Conservation (phyloP, 1,140 invertebrate species). For the Drosophila kikkawai region DNA sequence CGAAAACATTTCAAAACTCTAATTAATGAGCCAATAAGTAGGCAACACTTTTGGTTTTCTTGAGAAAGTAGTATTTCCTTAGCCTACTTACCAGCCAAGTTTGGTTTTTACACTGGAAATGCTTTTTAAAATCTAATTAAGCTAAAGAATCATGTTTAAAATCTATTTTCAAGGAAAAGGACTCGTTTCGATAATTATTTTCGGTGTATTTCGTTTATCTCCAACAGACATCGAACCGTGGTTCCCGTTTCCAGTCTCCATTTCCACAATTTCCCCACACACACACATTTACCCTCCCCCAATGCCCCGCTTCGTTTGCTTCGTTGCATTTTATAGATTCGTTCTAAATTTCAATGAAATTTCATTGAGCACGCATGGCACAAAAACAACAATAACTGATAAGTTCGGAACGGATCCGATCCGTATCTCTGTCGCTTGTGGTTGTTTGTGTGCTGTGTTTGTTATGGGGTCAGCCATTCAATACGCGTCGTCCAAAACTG, state of each 20-base stretch:
- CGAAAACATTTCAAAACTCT: not conserved
- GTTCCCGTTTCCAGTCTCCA: constrained; percentile 46
- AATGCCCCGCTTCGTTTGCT: constrained; percentile 44
- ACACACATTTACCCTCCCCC: not conserved
- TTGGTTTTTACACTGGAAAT: not conserved
- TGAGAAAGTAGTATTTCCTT: not conserved
- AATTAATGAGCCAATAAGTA: not conserved
- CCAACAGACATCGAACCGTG: constrained; percentile 34
- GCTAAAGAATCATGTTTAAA: not conserved
- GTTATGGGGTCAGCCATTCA: constrained; percentile 72
- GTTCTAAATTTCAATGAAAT: constrained; percentile 83
- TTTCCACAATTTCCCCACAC: constrained; percentile 36
- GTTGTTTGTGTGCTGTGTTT: constrained; percentile 37
- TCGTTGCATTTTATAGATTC: constrained; percentile 82
- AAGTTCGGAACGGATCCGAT: constrained; percentile 69
- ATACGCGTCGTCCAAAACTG: constrained; percentile 30
- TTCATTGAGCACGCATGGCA: constrained; percentile 69
- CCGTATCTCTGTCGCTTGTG: constrained; percentile 62
- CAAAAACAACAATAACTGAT: constrained; percentile 54
- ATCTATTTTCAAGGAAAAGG: not conserved
- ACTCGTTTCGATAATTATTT: not conserved
- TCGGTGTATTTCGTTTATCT: constrained; percentile 33
- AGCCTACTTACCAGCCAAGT: not conserved
- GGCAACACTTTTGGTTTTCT: not conserved
- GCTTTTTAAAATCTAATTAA: not conserved